Evolutionary conservation across 53 echinoderm and acorn worm genomes (phyloP).

Genomic region (Luidia sarsii): DNA sequence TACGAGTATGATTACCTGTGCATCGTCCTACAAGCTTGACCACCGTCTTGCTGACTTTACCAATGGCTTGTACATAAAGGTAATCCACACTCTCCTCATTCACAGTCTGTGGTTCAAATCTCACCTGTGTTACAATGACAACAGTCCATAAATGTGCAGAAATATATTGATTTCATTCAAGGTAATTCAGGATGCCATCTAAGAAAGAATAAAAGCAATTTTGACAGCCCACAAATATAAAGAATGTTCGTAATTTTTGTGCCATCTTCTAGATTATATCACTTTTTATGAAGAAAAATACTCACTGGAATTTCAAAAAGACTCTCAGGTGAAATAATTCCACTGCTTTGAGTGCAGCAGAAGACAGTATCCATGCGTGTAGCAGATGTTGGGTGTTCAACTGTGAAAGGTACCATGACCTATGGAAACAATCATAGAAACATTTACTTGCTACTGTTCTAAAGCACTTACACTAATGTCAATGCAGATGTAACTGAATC

Average conservation of each 20-base stretch:
- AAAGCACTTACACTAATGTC: too few species aligned
- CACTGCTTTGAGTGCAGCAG: conserved; percentile 67
- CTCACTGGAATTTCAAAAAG: conserved; percentile 78
- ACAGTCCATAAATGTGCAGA: too few species aligned
- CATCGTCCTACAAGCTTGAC: conserved; percentile 90
- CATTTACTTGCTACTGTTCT: too few species aligned
- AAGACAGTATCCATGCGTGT: conserved; percentile 93
- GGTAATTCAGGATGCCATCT: too few species aligned
- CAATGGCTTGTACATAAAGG: conserved; percentile 86
- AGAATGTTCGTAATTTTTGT: too few species aligned
- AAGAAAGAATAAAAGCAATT: too few species aligned
- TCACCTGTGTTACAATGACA: conserved; percentile 52
- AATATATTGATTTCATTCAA: not conserved
- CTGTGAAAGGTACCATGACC: conserved; percentile 85
- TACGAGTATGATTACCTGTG: too few species aligned
- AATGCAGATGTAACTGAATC: too few species aligned
- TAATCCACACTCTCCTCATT: conserved; percentile 90
- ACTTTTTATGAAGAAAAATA: too few species aligned
- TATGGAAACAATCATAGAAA: conserved; percentile 17
- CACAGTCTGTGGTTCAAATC: conserved; percentile 82
- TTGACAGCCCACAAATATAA: too few species aligned
- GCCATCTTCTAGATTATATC: too few species aligned
- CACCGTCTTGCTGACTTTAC: conserved; percentile 87
- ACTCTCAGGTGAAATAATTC: conserved; percentile 72
- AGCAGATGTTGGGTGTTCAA: conserved; percentile 74